Evolutionary conservation across 2,113 vertebrate genomes (phyloP).

Genomic region (Gadus chalcogrammus): DNA sequence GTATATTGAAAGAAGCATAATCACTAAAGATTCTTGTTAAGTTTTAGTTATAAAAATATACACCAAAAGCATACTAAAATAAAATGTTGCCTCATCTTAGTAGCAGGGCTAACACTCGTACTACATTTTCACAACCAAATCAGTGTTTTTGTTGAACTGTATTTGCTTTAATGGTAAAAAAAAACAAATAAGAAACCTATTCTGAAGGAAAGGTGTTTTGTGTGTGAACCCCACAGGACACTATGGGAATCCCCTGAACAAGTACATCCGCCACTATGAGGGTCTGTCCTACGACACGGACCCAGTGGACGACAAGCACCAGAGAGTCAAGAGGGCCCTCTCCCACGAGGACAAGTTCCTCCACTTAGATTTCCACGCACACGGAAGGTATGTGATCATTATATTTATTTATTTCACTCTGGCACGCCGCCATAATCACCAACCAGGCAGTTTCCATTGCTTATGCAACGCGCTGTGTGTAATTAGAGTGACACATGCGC

Average conservation of each 20-base stretch:
- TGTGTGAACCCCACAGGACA: constrained; percentile 75
- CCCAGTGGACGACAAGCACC: constrained; percentile 88
- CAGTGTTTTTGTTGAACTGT: too few species aligned
- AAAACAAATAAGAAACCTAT: too few species aligned
- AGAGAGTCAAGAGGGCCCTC: constrained; percentile 90
- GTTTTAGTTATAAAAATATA: too few species aligned
- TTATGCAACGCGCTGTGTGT: too few species aligned
- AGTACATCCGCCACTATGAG: constrained; percentile 96
- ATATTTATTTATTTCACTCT: constrained; percentile 7
- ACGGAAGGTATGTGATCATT: constrained; percentile 84
- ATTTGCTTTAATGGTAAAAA: too few species aligned
- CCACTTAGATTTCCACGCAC: constrained; percentile 91
- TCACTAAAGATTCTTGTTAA: background rate
- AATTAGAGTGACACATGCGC: too few species aligned
- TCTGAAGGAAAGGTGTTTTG: background rate
- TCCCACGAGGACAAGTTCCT: constrained; percentile 87
- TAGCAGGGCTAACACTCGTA: too few species aligned
- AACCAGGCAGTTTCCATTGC: background rate
- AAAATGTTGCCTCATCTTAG: too few species aligned
- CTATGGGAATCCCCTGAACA: constrained; percentile 93
- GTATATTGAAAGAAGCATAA: constrained; percentile 10
- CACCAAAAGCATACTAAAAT: too few species aligned
- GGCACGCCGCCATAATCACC: background rate
- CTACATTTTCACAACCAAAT: too few species aligned
- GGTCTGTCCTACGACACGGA: constrained; percentile 90